Conservation (phyloP, 2,113 vertebrate species). For the Pangasianodon gigas region DNA sequence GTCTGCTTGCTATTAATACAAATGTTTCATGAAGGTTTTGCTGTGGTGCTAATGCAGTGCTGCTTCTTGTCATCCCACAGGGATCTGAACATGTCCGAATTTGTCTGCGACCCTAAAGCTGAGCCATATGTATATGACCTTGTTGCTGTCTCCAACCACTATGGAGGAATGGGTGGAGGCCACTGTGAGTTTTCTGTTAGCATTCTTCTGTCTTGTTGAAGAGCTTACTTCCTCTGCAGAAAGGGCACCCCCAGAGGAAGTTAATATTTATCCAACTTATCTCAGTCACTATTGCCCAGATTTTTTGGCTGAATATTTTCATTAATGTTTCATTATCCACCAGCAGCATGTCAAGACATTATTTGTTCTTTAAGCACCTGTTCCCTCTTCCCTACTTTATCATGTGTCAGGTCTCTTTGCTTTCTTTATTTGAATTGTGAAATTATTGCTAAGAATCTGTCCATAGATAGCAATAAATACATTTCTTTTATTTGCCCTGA, state of each 20-base stretch:
- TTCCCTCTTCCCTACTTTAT: too few species aligned
- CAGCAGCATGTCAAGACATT: not conserved
- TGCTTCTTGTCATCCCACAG: constrained; percentile 65
- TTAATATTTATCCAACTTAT: constrained; percentile 30
- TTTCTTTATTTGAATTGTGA: not conserved
- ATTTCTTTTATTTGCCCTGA: not conserved
- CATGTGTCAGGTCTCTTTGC: not conserved
- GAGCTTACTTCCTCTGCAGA: not conserved
- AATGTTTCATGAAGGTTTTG: not conserved
- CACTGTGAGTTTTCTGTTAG: constrained; percentile 85
- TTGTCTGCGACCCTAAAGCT: constrained; percentile 88
- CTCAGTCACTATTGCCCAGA: not conserved
- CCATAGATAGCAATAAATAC: not conserved
- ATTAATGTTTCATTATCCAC: not conserved
- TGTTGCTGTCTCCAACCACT: constrained; percentile 94
- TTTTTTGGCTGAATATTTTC: not conserved
- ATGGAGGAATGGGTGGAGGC: constrained; percentile 95
- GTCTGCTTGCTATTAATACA: not conserved
- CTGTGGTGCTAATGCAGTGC: not conserved
- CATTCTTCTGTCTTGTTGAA: not conserved
- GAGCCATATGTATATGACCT: constrained; percentile 89
- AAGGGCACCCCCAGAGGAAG: not conserved
- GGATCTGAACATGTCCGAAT: constrained; percentile 93
- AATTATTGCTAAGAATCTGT: not conserved
- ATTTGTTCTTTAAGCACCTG: not conserved